A percentile compares a stretch with the other conserved stretches of the same genome.
Evolutionary conservation across 2,888 invertebrate species (phyloP).

Genomic region (Drosophila paranaensis): DNA sequence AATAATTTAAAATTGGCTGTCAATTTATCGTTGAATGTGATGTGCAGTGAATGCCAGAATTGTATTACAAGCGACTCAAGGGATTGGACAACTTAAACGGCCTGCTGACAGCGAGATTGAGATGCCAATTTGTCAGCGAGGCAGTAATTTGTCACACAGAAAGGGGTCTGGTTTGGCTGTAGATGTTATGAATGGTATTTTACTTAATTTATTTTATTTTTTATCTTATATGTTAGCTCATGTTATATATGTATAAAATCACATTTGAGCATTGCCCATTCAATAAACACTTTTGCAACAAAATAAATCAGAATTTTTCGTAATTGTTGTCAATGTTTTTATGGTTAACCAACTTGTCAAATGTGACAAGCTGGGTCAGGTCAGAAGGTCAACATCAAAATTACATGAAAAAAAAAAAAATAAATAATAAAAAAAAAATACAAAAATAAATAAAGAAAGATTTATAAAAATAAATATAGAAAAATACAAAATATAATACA

Average conservation of each 20-base stretch:
- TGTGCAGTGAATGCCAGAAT: slow-evolving; percentile 28
- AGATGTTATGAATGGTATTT: background rate
- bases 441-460: too few relatives aligned
- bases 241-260: background rate
- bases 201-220: background rate
- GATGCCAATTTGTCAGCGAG: slow-evolving; percentile 56
- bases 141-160: slow-evolving; percentile 48
- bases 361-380: too few relatives aligned
- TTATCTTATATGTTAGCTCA: background rate
- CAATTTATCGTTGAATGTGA: slow-evolving; percentile 48
- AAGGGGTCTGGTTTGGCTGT: background rate
- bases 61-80: slow-evolving; percentile 19
- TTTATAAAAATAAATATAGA: too few relatives aligned
- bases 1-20: slow-evolving; percentile 65
- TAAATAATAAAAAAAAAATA: too few relatives aligned
- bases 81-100: slow-evolving; percentile 19
- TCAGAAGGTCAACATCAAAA: too few relatives aligned
- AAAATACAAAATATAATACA: too few relatives aligned
- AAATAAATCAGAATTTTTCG: background rate
- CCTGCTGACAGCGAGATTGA: slow-evolving; percentile 60
- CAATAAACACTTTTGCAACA: background rate
- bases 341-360: slow-evolving; percentile 8
- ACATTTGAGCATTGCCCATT: background rate
- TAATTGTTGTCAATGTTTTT: background rate
- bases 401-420: too few relatives aligned